These are phyloP conservation scores for Gambusia holbrooki DNA, from an alignment of 2,113 vertebrate species.

Conservation along the genomic window DNA sequence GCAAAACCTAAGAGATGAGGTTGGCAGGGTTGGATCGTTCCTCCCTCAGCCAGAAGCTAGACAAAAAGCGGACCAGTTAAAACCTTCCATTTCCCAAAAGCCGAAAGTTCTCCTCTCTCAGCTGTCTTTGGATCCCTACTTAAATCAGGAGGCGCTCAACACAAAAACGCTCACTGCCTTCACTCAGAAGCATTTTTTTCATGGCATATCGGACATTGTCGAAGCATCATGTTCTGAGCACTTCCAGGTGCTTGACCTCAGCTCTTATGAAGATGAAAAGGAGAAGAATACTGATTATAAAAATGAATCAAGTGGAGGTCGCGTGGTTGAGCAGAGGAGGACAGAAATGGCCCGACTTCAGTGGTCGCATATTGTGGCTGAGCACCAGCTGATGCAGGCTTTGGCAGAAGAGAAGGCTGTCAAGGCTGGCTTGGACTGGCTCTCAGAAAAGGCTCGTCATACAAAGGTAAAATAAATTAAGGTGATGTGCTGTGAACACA, in stretches of 20 bases:
- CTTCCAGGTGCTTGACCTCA: constrained; percentile 81
- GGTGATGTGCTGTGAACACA: neutral
- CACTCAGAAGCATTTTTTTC: constrained; percentile 81
- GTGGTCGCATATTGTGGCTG: constrained; percentile 82
- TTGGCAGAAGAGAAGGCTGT: constrained; percentile 80
- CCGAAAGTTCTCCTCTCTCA: constrained; percentile 82
- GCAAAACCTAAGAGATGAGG: constrained; percentile 73
- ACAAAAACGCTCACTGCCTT: constrained; percentile 83
- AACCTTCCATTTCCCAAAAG: constrained; percentile 17
- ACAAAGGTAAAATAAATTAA: constrained; percentile 72
- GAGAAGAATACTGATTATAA: constrained; percentile 40
- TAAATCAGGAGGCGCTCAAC: constrained; percentile 86
- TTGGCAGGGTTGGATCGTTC: constrained; percentile 77
- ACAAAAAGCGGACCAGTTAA: constrained; percentile 27
- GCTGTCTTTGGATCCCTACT: constrained; percentile 83
- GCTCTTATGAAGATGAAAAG: constrained; percentile 59
- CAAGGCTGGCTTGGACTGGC: constrained; percentile 80
- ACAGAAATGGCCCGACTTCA: constrained; percentile 85
- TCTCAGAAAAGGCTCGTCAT: constrained; percentile 73
- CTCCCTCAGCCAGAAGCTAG: constrained; percentile 64
- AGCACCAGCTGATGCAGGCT: constrained; percentile 84
- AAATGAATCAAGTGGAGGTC: constrained; percentile 51
- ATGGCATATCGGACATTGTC: constrained; percentile 76
- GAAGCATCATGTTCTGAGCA: constrained; percentile 81
- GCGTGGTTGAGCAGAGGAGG: constrained; percentile 63